Evolutionary conservation across 2,797 vertebrate species (phyloP), one percentile per base, ranked within the genome.

Genomic region (Champsocephalus gunnari): DNA sequence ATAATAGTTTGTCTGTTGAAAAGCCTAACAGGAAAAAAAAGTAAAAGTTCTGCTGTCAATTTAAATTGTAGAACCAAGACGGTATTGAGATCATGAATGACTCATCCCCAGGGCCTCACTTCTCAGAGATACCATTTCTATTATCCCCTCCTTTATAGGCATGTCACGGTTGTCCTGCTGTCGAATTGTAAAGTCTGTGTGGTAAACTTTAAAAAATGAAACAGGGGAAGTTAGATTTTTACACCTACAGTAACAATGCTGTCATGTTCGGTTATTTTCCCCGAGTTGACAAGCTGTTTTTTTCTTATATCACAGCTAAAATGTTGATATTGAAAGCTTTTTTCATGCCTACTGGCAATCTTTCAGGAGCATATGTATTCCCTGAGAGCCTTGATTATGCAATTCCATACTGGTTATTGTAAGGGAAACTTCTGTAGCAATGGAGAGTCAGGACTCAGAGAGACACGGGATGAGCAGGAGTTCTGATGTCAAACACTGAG

Each of bases 371-470:
- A 16, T 43, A 34, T 47, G 1, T 24, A 2, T 56, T n/a, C 9
- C 9, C n/a, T 5, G 3, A 41, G 6, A 12, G 17, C 71, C 5
- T 45, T 19, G 34, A 50, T 63, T 58, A 47, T 16, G 58, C 41
- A 60, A 69, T 73, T 73, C 49, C 69, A 63, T 66, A 34, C 8
- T 34, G 44, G n/a, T 64, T 21, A 21, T 21, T 21, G 21, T 21
- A 21, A 21, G 21, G 21, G 21, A 21, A 21, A 21, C 21, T 21
- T 21, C 21, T 21, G 21, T 21, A 21, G 21, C 21, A 21, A 21
- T 21, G 21, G 2, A 2, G 2, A 21, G 21, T 21, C 21, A 21
- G 21, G 21, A 21, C 21, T 21, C 21, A 21, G 21, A 21, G 21
- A 21, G 21, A 21, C 21, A 21, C 21, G 21, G 21, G 21, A 21